Conservation (phyloP, 1,140 invertebrate genomes). For the Drosophila burlai region DNA sequence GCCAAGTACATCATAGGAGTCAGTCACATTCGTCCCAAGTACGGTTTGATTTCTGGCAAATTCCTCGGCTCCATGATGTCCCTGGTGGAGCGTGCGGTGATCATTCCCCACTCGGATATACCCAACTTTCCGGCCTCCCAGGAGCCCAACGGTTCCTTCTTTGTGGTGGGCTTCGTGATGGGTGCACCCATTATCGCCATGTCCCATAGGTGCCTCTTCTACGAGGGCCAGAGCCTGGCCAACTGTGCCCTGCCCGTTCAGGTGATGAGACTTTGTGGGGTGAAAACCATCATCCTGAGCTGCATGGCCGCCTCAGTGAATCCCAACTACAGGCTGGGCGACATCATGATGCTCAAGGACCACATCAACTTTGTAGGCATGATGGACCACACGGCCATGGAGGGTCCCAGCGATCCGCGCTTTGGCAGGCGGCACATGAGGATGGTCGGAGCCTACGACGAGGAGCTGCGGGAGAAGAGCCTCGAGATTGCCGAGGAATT, state of each 20-base stretch:
- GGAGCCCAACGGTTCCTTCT: slow-evolving; percentile 89
- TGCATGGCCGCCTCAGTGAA: slow-evolving; percentile 97
- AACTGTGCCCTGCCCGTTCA: slow-evolving; percentile 96
- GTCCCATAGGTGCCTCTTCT: slow-evolving; percentile 97
- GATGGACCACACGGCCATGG: slow-evolving; percentile 94
- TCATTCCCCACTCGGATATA: slow-evolving; percentile 93
- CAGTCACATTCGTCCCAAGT: slow-evolving; percentile 90
- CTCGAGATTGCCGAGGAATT: slow-evolving; percentile 90
- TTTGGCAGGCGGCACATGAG: slow-evolving; percentile 95
- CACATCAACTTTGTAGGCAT: slow-evolving; percentile 95
- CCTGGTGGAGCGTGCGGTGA: slow-evolving; percentile 88
- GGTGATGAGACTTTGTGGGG: slow-evolving; percentile 97
- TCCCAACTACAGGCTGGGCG: slow-evolving; percentile 92
- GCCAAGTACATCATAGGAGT: slow-evolving; percentile 91
- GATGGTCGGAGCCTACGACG: slow-evolving; percentile 95
- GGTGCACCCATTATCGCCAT: slow-evolving; percentile 94
- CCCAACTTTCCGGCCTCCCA: slow-evolving; percentile 94
- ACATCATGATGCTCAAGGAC: slow-evolving; percentile 98
- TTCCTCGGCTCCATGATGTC: slow-evolving; percentile 94
- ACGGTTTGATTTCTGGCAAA: slow-evolving; percentile 97
- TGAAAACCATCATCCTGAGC: slow-evolving; percentile 94
- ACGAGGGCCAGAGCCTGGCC: slow-evolving; percentile 93
- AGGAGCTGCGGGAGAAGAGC: slow-evolving; percentile 88
- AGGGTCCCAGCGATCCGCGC: slow-evolving; percentile 96
- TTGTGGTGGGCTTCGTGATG: slow-evolving; percentile 93